These are phyloP conservation scores for Agriopis marginaria DNA, from an alignment of 2,888 invertebrate genomes.

Conservation along the genomic window DNA sequence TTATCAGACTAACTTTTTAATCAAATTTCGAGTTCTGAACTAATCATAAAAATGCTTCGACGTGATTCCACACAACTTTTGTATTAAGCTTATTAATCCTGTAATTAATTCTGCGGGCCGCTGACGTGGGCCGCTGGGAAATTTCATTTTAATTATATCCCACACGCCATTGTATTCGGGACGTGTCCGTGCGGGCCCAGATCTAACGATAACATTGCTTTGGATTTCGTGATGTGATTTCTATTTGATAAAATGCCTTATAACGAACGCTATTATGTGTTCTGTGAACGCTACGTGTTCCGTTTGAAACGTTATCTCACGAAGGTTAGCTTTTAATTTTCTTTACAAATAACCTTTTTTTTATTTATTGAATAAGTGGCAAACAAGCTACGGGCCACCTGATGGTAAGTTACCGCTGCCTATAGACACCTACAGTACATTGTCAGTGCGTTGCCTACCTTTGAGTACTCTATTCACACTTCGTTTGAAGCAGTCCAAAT, in stretches of 20 bases:
- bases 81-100: slow-evolving; percentile 30
- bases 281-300: slow-evolving; percentile 1
- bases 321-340: background rate
- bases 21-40: slow-evolving; percentile 4
- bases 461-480: too few relatives aligned
- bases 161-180: slow-evolving; percentile 25
- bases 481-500: too few relatives aligned
- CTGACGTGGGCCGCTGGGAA: slow-evolving; percentile 28
- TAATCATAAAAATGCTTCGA: slow-evolving; percentile 13
- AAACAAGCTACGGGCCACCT: too few relatives aligned
- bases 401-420: too few relatives aligned
- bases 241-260: slow-evolving; percentile 9
- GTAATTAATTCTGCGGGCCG: slow-evolving; percentile 27
- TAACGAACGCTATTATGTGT: slow-evolving; percentile 7
- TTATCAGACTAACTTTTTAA: background rate
- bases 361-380: too few relatives aligned
- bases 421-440: too few relatives aligned
- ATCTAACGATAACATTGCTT: slow-evolving; percentile 15
- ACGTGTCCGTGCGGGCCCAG: slow-evolving; percentile 19
- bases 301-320: slow-evolving; percentile 7
- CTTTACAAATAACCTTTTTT: too few relatives aligned
- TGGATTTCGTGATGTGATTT: slow-evolving; percentile 16
- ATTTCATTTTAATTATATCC: slow-evolving; percentile 34
- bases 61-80: slow-evolving; percentile 15
- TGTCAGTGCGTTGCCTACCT: too few relatives aligned